These are phyloP conservation scores for Xerus inauris DNA, from an alignment of 2,113 vertebrate genomes.

Conservation along the genomic window DNA sequence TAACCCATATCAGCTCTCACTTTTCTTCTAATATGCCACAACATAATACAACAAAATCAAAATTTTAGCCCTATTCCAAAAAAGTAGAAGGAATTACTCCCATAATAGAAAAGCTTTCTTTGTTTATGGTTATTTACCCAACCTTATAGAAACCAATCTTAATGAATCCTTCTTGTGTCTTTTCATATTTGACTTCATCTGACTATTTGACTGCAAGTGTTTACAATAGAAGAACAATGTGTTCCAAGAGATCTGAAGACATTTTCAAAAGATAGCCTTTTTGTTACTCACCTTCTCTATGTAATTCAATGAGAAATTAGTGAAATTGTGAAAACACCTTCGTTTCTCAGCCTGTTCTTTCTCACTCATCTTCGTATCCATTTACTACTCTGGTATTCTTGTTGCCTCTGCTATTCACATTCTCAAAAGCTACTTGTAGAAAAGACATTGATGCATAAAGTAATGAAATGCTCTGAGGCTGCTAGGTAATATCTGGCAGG, in stretches of 20 bases:
- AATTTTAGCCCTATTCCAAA: not conserved
- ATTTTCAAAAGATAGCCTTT: conserved; percentile 25
- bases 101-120: not conserved
- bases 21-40: not conserved
- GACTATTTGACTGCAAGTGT: not conserved
- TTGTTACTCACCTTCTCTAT: not conserved
- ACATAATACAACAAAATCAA: not conserved
- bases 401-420: not conserved
- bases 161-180: not conserved
- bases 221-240: not conserved
- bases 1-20: not conserved
- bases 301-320: not conserved
- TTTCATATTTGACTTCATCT: not conserved
- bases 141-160: not conserved
- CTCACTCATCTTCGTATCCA: not conserved
- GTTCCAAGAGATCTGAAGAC: not conserved
- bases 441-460: not conserved
- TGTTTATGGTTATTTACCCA: not conserved
- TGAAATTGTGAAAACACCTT: not conserved
- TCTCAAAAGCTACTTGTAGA: conserved; percentile 18
- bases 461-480: not conserved
- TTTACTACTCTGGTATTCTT: not conserved
- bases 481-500: not conserved
- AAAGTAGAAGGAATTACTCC: not conserved
- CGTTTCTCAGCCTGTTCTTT: not conserved